Evolutionary conservation across 2,113 vertebrate genomes (phyloP).

Genomic region (Notothenia coriiceps): DNA sequence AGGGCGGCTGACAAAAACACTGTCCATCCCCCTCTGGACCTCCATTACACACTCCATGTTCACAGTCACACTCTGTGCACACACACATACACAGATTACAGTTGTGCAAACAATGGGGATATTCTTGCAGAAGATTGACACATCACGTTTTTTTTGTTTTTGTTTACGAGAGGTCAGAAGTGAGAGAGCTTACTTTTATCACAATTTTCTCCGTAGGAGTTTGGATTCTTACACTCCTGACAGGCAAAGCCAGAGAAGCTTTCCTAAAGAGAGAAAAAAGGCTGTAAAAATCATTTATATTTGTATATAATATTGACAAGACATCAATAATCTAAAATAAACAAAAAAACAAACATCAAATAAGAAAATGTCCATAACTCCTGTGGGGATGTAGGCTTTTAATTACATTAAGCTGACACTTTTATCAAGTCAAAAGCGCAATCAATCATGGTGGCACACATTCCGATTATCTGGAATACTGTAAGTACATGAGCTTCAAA

Average conservation of each 20-base stretch:
- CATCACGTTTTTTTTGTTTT: neutral
- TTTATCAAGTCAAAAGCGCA: no score
- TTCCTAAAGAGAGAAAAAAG: conserved; percentile 76
- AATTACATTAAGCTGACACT: no score
- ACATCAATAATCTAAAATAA: neutral
- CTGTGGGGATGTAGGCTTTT: no score
- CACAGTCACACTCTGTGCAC: conserved; percentile 89
- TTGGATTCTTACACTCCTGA: conserved; percentile 87
- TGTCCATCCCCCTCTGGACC: conserved; percentile 86
- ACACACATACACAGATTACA: neutral
- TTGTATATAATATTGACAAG: neutral
- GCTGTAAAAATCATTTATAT: no score
- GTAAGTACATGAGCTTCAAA: no score
- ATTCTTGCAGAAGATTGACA: neutral
- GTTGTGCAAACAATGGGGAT: neutral
- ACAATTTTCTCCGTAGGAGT: conserved; percentile 87
- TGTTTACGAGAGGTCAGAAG: neutral
- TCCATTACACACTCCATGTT: conserved; percentile 85
- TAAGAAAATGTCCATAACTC: no score
- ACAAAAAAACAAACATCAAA: neutral
- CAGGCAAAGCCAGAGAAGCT: conserved; percentile 90
- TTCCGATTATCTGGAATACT: no score
- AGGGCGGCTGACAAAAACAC: conserved; percentile 93
- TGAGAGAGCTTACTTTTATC: conserved; percentile 83
- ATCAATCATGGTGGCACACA: no score